A percentile compares a stretch with the other conserved stretches of the same genome.
Evolutionary conservation across 64 coral and sea anemone genomes (phyloP).

Genomic region (Dendrophyllia cribrosa): DNA sequence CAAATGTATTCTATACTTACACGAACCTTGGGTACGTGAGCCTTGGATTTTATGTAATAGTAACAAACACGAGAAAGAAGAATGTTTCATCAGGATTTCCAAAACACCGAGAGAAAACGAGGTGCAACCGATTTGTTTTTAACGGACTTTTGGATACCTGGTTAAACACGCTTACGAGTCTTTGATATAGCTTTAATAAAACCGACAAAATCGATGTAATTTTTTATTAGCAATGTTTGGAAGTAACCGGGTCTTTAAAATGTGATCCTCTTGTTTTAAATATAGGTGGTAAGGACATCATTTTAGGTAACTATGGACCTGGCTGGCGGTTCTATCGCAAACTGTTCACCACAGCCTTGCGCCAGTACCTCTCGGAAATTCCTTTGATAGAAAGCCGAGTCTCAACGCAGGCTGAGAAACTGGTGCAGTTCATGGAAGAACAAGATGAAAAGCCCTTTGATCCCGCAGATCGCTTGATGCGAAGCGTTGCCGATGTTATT

Average conservation of each 20-base stretch:
- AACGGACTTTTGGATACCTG: too few species aligned
- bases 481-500: conserved; percentile 34
- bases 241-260: too few species aligned
- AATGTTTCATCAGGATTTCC: too few species aligned
- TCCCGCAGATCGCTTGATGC: not conserved
- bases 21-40: conserved; percentile 30
- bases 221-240: too few species aligned
- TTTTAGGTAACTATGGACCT: not conserved
- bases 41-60: not conserved
- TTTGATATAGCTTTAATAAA: too few species aligned
- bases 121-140: too few species aligned
- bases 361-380: not conserved
- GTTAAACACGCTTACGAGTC: too few species aligned
- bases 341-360: conserved; percentile 19
- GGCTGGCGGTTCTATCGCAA: conserved; percentile 6
- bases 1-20: conserved; percentile 35
- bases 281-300: conserved; percentile 23
- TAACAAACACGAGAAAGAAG: too few species aligned
- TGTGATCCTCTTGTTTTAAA: too few species aligned
- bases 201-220: too few species aligned
- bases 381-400: conserved; percentile 1
- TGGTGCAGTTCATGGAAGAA: conserved; percentile 20
- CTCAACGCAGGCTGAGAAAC: not conserved
- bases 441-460: conserved; percentile 12
- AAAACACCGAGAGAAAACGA: too few species aligned